phyloP scores from a whole-genome alignment of 2,888 invertebrate genomes.

The Punctoribates punctum region DNA sequence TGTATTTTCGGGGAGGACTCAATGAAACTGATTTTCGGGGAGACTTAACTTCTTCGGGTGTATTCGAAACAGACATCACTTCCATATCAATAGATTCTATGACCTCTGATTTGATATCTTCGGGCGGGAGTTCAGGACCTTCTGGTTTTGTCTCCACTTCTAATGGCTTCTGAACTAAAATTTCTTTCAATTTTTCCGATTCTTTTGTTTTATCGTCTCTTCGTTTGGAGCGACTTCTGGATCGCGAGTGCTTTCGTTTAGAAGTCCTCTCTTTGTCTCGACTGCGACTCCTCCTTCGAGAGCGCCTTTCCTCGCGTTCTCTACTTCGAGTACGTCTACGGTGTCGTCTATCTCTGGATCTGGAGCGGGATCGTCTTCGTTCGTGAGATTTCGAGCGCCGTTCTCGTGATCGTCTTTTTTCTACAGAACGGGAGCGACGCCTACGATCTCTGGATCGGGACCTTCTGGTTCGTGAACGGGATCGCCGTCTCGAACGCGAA shows the following conservation, averaged over 20 bases:
- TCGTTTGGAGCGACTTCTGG: conserved; percentile 13
- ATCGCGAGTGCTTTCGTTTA: conserved; percentile 13
- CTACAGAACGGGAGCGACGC: conserved; percentile 50
- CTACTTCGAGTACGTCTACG: conserved; percentile 54
- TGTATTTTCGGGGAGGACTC: conserved; percentile 8
- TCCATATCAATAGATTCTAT: not conserved
- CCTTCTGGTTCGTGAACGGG: conserved; percentile 49
- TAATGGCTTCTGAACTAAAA: not conserved
- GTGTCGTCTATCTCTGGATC: conserved; percentile 41
- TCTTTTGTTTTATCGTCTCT: conserved; percentile 21
- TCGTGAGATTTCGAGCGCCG: conserved; percentile 42
- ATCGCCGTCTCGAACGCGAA: conserved; percentile 55
- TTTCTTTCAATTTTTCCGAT: conserved; percentile 30
- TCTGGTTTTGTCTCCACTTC: conserved; percentile 33
- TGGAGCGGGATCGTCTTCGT: conserved; percentile 38
- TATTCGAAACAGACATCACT: not conserved
- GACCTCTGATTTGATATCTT: not conserved
- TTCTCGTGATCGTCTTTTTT: conserved; percentile 25
- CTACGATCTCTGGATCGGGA: conserved; percentile 54
- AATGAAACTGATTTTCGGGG: not conserved
- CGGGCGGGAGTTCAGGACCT: conserved; percentile 42
- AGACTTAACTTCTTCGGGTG: not conserved
- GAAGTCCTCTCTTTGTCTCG: conserved; percentile 13
- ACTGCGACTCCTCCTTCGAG: conserved; percentile 23
- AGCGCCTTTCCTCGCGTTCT: conserved; percentile 54